A percentile compares a stretch with the other conserved stretches of the same genome.
Conservation (phyloP, 2,888 invertebrate genomes). For the Rhorus exstirpatorius region DNA sequence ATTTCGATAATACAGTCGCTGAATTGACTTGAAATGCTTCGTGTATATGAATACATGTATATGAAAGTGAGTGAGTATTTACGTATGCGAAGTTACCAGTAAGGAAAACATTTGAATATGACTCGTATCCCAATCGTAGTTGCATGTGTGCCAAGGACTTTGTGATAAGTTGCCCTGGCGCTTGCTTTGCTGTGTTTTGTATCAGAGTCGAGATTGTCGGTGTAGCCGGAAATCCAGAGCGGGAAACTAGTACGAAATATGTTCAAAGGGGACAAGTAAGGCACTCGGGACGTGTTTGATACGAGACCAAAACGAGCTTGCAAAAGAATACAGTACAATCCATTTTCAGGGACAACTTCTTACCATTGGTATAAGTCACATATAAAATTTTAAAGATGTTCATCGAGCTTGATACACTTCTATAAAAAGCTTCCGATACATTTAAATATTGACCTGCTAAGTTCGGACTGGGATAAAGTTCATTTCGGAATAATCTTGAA, state of each 20-base stretch:
- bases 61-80: too few species aligned
- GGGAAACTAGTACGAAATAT: constrained; percentile 10
- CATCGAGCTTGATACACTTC: background rate
- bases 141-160: constrained; percentile 55
- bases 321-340: background rate
- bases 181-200: constrained; percentile 21
- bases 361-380: background rate
- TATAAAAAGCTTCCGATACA: too few species aligned
- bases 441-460: too few species aligned
- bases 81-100: background rate
- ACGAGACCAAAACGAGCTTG: background rate
- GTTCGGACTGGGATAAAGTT: too few species aligned
- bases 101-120: constrained; percentile 49
- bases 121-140: constrained; percentile 10
- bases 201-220: background rate
- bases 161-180: constrained; percentile 38
- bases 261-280: background rate
- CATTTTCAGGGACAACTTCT: background rate
- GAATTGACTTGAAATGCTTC: background rate
- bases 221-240: constrained; percentile 5
- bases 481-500: too few species aligned
- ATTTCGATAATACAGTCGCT: too few species aligned
- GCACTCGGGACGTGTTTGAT: background rate
- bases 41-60: background rate
- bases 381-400: background rate